These are phyloP conservation scores for Lagodon rhomboides DNA, from an alignment of 2,797 vertebrate genomes.

Conservation along the genomic window DNA sequence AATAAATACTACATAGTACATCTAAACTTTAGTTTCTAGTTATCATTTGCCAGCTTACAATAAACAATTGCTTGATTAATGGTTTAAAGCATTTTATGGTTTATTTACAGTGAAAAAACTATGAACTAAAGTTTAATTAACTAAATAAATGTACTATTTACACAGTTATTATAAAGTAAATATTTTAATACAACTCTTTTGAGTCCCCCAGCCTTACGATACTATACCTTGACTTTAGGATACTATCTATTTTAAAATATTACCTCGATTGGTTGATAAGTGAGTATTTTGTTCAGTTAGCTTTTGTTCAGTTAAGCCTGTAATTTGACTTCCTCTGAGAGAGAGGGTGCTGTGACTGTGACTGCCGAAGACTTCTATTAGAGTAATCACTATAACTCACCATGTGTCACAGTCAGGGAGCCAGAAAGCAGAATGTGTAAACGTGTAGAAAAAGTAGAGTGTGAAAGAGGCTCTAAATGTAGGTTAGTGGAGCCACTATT, in stretches of 20 bases:
- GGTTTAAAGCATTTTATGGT: too few species aligned
- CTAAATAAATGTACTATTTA: too few species aligned
- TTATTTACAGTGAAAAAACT: too few species aligned
- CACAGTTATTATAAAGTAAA: too few species aligned
- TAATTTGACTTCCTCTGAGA: neutral
- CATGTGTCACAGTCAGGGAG: constrained; percentile 31
- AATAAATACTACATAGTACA: too few species aligned
- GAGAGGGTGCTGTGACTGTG: neutral
- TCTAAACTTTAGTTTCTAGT: too few species aligned
- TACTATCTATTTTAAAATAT: neutral
- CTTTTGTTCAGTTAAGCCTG: neutral
- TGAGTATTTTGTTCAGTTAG: neutral
- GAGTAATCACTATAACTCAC: constrained; percentile 51
- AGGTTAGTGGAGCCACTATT: neutral
- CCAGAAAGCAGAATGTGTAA: neutral
- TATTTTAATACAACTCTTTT: too few species aligned
- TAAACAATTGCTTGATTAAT: too few species aligned
- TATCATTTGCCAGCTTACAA: too few species aligned
- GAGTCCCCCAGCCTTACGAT: too few species aligned
- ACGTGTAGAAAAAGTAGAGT: neutral
- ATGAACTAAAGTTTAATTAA: too few species aligned
- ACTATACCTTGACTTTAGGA: neutral
- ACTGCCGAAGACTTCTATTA: constrained; percentile 45
- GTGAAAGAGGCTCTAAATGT: neutral
- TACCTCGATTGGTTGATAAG: too few species aligned